These are phyloP conservation scores for Hypomecis punctinalis DNA, from an alignment of 2,888 invertebrate species.

Conservation along the genomic window DNA sequence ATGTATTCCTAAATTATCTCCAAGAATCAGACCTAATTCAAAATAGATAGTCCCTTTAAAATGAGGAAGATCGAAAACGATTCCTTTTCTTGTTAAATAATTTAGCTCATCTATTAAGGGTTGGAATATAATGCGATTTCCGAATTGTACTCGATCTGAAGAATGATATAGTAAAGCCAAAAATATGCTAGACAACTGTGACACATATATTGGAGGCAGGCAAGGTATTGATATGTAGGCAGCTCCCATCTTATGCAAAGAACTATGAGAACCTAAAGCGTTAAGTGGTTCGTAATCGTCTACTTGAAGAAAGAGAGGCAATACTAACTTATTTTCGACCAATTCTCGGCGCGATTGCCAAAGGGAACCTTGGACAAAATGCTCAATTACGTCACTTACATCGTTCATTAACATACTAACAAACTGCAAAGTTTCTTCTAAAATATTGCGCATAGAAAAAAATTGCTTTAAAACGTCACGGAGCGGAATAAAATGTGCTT, in stretches of 20 bases:
- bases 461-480: too few species aligned
- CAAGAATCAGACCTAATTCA: slow-evolving; percentile 6
- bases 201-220: background rate
- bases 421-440: too few species aligned
- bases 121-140: background rate
- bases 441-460: too few species aligned
- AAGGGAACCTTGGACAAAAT: background rate
- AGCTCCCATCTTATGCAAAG: slow-evolving; percentile 13
- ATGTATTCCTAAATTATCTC: slow-evolving; percentile 4
- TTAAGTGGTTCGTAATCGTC: background rate
- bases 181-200: slow-evolving; percentile 1
- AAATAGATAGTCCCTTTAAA: background rate
- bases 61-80: background rate
- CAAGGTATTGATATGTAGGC: slow-evolving; percentile 11
- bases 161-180: slow-evolving; percentile 4
- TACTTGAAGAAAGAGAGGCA: slow-evolving; percentile 8
- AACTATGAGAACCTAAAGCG: background rate
- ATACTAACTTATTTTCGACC: slow-evolving; percentile 11
- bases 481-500: too few species aligned
- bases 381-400: too few species aligned
- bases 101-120: slow-evolving; percentile 7
- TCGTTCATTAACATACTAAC: too few species aligned
- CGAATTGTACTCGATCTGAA: background rate
- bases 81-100: slow-evolving; percentile 4
- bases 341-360: background rate